phyloP scores from a whole-genome alignment of 1,140 invertebrate species.

The Tenebrio molitor region DNA sequence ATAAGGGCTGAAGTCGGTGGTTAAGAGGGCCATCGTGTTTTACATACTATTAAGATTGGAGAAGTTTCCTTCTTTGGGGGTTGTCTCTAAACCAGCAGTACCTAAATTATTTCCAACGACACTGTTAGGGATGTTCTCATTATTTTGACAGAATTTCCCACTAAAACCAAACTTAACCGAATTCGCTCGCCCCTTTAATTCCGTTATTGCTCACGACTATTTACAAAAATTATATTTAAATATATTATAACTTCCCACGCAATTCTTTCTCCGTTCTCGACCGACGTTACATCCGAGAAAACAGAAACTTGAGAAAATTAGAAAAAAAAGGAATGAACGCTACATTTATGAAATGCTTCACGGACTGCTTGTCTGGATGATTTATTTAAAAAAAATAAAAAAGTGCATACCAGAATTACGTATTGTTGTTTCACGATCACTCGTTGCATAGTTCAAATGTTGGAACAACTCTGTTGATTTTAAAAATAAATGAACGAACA shows the following conservation, averaged over 20 bases:
- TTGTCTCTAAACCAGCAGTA: slow-evolving; percentile 38
- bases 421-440: no score
- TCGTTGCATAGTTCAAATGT: neutral
- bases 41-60: slow-evolving; percentile 39
- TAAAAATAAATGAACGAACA: slow-evolving; percentile 31
- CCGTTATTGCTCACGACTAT: slow-evolving; percentile 11
- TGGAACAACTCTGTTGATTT: slow-evolving; percentile 23
- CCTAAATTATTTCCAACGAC: slow-evolving; percentile 41
- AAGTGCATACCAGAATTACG: no score
- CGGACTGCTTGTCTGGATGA: neutral
- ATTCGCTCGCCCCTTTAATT: slow-evolving; percentile 16
- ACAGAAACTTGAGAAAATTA: neutral
- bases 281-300: neutral
- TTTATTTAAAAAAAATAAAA: neutral
- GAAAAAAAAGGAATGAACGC: neutral
- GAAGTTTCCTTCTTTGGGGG: slow-evolving; percentile 37
- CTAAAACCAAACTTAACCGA: slow-evolving; percentile 32
- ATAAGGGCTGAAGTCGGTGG: slow-evolving; percentile 17
- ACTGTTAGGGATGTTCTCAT: slow-evolving; percentile 43
- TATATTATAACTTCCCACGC: neutral
- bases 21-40: slow-evolving; percentile 35
- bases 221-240: slow-evolving; percentile 23
- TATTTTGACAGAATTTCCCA: slow-evolving; percentile 43
- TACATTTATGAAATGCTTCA: neutral
- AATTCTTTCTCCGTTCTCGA: neutral